Evolutionary conservation across 2,888 invertebrate species (phyloP), one percentile per base, ranked within the genome.

Genomic region (Morpho deidamia): DNA sequence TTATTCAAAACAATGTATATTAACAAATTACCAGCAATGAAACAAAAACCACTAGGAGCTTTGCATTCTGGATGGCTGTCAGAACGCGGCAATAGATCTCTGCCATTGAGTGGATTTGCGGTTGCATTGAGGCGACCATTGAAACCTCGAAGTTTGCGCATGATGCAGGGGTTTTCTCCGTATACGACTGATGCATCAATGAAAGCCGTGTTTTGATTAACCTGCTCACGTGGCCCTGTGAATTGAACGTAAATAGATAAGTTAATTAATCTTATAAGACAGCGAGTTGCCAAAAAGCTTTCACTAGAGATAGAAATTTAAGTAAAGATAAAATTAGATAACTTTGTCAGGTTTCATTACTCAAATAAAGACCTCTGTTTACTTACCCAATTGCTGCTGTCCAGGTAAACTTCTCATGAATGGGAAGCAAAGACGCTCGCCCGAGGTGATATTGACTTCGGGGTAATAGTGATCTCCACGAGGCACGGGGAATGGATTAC

Each of bases 321-420:
- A 14, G 1, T 14, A 14, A 2, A 14, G 14, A 23, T 23, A 23
- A 23, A 23, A 23, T 1, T n/a, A 2, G 5, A 23, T 23, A 23
- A 23, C 23, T 23, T 1, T 23, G 2, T 5, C 5, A 23, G 23
- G 23, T 23, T 23, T 5, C 3, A 23, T 23, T 23, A 23, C 5
- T 23, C 5, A 23, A 23, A 23, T n/a, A 23, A 23, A 23, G 23
- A 23, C 23, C 23, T 23, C 5, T 23, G 5, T 23, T 23, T 23
- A 3, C 23, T 77, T 66, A 92, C 92, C 95, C 43, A 98, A 87
- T 51, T 94, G 93, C 67, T 96, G 94, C 71, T 97, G 98, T 23
- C 98, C 98, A 0, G 98, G 97, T 60, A 98, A 83, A 45, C 97
- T 97, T 72, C 98, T 92, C 94, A 97, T 97, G 78, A 97, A 98